phyloP scores from a whole-genome alignment of 2,113 vertebrate genomes.

The Sebastes fasciatus region DNA sequence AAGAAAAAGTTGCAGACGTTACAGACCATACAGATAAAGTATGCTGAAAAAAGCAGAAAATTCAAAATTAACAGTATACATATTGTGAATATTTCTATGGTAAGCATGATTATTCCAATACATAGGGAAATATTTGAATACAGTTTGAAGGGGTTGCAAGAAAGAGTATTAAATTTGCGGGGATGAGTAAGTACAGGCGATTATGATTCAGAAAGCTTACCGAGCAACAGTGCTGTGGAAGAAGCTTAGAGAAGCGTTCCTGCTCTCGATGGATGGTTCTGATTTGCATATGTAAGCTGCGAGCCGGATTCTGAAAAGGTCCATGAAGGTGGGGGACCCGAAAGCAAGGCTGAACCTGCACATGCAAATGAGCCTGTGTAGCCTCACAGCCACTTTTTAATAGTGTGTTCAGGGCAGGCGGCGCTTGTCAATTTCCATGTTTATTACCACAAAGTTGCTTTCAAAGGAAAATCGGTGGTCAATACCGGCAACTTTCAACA shows the following conservation, averaged over 20 bases:
- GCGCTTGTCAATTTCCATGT: neutral
- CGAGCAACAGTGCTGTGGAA: neutral
- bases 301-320: neutral
- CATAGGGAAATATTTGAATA: neutral
- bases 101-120: neutral
- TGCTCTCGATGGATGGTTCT: neutral
- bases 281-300: neutral
- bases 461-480: neutral
- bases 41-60: neutral
- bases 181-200: neutral
- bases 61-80: neutral
- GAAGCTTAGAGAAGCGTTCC: neutral
- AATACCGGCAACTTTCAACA: neutral
- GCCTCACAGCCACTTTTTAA: neutral
- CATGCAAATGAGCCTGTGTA: neutral
- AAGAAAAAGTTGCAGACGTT: neutral
- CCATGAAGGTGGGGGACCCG: neutral
- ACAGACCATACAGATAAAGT: neutral
- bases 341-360: constrained; percentile 1
- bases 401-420: rapidly evolving
- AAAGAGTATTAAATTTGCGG: neutral
- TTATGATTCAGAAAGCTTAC: neutral
- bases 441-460: neutral
- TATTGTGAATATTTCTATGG: neutral
- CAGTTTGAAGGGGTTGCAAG: neutral